Percentiles rank a stretch among this genome's conserved stretches.
Conservation (phyloP, 2,888 invertebrate genomes). For the Syrista parreyssii region DNA sequence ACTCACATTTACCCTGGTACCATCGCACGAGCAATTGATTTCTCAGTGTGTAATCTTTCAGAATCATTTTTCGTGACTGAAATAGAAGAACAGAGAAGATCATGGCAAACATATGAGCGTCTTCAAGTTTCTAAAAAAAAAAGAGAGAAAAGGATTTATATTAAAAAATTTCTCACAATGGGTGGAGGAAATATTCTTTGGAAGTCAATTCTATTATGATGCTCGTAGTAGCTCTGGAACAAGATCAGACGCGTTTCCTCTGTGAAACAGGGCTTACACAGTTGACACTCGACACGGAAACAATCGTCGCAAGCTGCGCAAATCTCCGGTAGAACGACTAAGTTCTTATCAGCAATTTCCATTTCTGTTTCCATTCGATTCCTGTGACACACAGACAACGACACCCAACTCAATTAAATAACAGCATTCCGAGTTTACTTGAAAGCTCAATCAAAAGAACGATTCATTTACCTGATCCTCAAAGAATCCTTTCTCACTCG, state of each 20-base stretch:
- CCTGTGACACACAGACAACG: constrained; percentile 53
- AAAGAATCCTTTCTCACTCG: constrained; percentile 65
- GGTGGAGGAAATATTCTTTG: constrained; percentile 84
- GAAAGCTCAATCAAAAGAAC: constrained; percentile 27
- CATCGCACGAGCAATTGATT: constrained; percentile 85
- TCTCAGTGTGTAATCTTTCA: constrained; percentile 71
- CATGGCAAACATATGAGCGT: not conserved
- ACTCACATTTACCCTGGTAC: constrained; percentile 90
- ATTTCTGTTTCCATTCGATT: constrained; percentile 70
- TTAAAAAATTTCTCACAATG: constrained; percentile 66
- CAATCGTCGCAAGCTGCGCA: constrained; percentile 77
- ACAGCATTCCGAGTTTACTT: not conserved
- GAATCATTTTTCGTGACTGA: constrained; percentile 61
- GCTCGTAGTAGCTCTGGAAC: constrained; percentile 81
- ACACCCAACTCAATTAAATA: not conserved
- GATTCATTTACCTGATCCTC: constrained; percentile 60
- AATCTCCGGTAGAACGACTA: constrained; percentile 78
- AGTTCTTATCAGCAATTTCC: constrained; percentile 82
- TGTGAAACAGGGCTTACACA: constrained; percentile 84
- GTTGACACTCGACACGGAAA: constrained; percentile 74
- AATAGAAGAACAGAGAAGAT: constrained; percentile 38
- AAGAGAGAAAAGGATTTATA: constrained; percentile 4
- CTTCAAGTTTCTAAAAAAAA: too few species aligned
- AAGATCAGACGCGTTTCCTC: constrained; percentile 71
- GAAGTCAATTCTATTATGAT: constrained; percentile 82